These are phyloP conservation scores for Eptatretus burgeri DNA, from an alignment of 2,113 vertebrate species.

Conservation along the genomic window DNA sequence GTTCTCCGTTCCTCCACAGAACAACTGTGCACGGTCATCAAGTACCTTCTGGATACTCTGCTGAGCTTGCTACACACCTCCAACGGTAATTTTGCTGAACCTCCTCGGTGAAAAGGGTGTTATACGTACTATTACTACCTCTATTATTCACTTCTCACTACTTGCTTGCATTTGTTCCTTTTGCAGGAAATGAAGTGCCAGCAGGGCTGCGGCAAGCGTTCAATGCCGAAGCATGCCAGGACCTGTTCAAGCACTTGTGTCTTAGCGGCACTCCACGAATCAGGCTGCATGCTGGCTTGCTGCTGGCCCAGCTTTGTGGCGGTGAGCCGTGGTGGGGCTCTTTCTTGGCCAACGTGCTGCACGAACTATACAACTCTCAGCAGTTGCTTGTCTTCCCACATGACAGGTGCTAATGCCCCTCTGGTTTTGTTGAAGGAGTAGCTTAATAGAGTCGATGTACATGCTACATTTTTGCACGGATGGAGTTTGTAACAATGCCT, in stretches of 20 bases:
- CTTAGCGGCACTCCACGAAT: constrained; percentile 96
- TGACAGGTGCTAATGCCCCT: constrained; percentile 33
- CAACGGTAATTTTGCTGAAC: constrained; percentile 31
- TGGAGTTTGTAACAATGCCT: too few species aligned
- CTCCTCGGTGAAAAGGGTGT: too few species aligned
- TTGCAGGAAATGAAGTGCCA: constrained; percentile 52
- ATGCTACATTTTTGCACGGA: too few species aligned
- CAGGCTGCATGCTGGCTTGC: constrained; percentile 58
- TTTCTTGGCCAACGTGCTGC: constrained; percentile 85
- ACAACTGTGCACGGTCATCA: constrained; percentile 74
- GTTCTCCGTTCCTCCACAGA: constrained; percentile 75
- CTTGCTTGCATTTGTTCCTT: too few species aligned
- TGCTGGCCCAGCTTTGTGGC: constrained; percentile 78
- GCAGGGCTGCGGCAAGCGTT: constrained; percentile 76
- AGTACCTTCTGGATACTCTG: constrained; percentile 78
- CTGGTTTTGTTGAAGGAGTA: too few species aligned
- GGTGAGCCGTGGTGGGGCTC: constrained; percentile 95
- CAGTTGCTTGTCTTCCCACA: constrained; percentile 93
- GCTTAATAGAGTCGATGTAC: too few species aligned
- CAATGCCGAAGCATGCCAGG: constrained; percentile 79
- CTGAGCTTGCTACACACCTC: constrained; percentile 82
- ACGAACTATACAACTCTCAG: constrained; percentile 93
- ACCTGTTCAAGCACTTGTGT: constrained; percentile 88
- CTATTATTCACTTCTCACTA: too few species aligned
- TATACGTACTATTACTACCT: too few species aligned